phyloP scores from a whole-genome alignment of 1,140 invertebrate genomes.

The Ephestia elutella region DNA sequence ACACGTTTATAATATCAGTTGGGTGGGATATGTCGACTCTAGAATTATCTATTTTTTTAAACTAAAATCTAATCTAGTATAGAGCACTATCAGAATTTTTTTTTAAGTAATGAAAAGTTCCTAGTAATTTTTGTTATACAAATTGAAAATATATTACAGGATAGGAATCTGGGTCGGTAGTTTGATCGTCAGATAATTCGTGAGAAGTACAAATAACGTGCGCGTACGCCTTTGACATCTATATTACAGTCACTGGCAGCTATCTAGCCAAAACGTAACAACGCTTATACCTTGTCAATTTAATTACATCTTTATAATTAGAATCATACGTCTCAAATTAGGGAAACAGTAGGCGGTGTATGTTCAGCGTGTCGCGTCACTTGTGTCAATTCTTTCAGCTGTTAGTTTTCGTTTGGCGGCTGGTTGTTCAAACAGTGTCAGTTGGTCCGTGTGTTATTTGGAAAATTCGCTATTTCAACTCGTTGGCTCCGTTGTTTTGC shows the following conservation, averaged over 20 bases:
- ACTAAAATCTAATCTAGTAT: no score
- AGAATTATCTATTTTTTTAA: no score
- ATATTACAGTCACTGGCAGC: conserved; percentile 34
- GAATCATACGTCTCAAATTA: conserved; percentile 22
- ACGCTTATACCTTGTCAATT: conserved; percentile 19
- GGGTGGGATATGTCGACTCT: no score
- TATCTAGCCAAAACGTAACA: conserved; percentile 20
- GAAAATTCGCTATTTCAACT: conserved; percentile 11
- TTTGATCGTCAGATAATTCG: conserved; percentile 21
- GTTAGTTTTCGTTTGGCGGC: neutral
- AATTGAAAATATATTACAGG: neutral
- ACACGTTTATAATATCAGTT: no score
- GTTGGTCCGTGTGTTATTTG: neutral
- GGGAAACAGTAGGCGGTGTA: conserved; percentile 13
- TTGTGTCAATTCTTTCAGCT: conserved; percentile 54
- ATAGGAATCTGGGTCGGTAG: conserved; percentile 38
- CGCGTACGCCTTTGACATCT: conserved; percentile 41
- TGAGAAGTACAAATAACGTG: conserved; percentile 54
- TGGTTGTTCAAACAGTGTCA: neutral
- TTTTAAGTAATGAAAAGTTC: no score
- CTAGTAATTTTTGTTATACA: no score
- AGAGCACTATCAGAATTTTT: no score
- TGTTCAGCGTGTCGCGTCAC: conserved; percentile 37
- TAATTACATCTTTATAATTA: conserved; percentile 28
- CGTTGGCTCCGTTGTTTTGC: conserved; percentile 17